Percentiles rank a stretch among this genome's conserved stretches.
phyloP scores from a whole-genome alignment of 2,113 vertebrate genomes.

The Tinamus guttatus region DNA sequence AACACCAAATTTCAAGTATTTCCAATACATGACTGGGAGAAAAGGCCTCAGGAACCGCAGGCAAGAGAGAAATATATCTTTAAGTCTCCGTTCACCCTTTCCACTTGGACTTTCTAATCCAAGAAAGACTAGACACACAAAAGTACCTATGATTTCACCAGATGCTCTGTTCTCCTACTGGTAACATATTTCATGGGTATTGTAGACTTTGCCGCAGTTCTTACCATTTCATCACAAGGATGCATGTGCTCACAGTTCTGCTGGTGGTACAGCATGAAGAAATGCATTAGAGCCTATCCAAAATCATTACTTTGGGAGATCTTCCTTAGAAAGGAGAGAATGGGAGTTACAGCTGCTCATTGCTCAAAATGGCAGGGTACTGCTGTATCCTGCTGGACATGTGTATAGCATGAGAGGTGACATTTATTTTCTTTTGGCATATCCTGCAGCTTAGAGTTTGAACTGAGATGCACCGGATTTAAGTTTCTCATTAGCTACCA shows the following conservation, averaged over 20 bases:
- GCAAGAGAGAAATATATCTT: background rate
- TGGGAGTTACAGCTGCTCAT: background rate
- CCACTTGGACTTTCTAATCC: no score
- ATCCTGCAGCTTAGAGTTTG: background rate
- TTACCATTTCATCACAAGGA: background rate
- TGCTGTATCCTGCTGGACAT: background rate
- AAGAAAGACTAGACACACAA: background rate
- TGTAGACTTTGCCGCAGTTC: fast-evolving
- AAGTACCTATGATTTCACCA: background rate
- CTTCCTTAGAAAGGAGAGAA: background rate
- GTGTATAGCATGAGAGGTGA: background rate
- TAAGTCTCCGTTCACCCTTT: background rate
- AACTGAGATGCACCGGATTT: background rate
- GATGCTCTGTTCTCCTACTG: background rate
- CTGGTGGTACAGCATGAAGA: background rate
- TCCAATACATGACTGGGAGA: background rate
- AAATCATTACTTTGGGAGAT: background rate
- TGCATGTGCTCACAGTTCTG: background rate
- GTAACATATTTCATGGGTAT: background rate
- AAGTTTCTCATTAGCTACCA: background rate
- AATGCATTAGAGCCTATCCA: background rate
- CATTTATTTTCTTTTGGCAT: background rate
- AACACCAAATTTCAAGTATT: background rate
- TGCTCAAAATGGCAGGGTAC: background rate
- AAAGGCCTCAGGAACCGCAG: background rate